phyloP scores from a whole-genome alignment of 92 coral and sea anemone genomes.

The Siderastrea siderea region DNA sequence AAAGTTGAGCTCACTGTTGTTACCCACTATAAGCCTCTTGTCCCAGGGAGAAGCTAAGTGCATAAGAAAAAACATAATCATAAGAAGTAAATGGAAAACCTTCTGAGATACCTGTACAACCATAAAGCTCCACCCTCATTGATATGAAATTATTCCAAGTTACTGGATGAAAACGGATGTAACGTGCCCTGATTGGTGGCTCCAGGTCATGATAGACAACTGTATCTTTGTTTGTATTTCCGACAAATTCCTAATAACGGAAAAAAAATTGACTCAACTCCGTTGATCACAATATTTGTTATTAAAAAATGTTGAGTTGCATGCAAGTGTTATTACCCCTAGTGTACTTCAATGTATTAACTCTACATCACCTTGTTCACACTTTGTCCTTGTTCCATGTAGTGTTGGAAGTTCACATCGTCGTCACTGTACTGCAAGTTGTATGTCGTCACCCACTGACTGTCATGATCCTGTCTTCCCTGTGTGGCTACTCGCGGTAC shows the following conservation, averaged over 20 bases:
- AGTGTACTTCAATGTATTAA: not conserved
- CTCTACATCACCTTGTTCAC: not conserved
- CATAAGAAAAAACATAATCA: no score
- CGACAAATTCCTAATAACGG: not conserved
- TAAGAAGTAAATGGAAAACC: not conserved
- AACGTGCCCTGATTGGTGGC: constrained; percentile 9
- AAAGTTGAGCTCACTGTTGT: no score
- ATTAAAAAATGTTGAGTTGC: no score
- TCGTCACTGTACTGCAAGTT: constrained; percentile 21
- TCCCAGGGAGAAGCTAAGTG: no score
- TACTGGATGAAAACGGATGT: constrained; percentile 6
- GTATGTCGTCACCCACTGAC: constrained; percentile 14
- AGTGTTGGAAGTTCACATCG: not conserved
- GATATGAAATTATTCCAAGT: not conserved
- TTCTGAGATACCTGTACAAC: not conserved
- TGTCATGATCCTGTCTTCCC: not conserved
- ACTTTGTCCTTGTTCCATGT: constrained; percentile 1
- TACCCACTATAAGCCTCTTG: no score
- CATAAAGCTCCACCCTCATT: constrained; percentile 10
- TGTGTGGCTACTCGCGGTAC: constrained; percentile 30
- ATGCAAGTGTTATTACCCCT: not conserved
- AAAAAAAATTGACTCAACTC: not conserved
- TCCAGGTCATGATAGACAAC: not conserved
- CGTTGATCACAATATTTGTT: not conserved
- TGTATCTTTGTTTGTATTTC: not conserved